A percentile compares a stretch with the other conserved stretches of the same genome.
Conservation (phyloP, 2,113 vertebrate genomes). For the Cryptomyrus ogoouensis region DNA sequence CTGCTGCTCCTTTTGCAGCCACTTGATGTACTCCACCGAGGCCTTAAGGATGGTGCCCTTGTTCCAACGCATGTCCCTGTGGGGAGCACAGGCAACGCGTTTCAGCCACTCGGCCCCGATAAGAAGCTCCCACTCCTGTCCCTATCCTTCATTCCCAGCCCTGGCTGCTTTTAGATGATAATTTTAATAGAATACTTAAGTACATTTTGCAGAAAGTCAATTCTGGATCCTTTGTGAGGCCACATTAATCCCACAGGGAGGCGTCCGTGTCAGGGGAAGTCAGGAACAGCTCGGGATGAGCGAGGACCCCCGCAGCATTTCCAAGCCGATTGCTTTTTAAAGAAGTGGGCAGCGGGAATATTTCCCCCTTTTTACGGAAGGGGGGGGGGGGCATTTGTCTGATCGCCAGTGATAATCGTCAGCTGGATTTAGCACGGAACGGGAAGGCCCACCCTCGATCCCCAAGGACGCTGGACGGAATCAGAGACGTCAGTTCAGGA, state of each 20-base stretch:
- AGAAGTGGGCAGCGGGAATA: conserved; percentile 49
- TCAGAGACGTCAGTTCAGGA: background rate
- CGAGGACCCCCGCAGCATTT: conserved; percentile 54
- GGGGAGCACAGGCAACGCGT: conserved; percentile 79
- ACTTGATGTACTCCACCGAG: conserved; percentile 98
- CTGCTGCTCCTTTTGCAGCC: conserved; percentile 98
- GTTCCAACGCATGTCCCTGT: conserved; percentile 99
- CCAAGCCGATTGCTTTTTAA: conserved; percentile 61
- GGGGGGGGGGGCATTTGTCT: conserved; percentile 48
- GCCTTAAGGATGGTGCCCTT: conserved; percentile 99
- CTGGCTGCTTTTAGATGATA: conserved; percentile 93
- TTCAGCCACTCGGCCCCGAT: conserved; percentile 81
- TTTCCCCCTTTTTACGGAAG: conserved; percentile 47
- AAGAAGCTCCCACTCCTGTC: conserved; percentile 94
- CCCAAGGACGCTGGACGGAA: background rate
- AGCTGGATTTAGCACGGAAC: conserved; percentile 46
- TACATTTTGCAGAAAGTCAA: conserved; percentile 62
- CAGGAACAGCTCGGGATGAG: conserved; percentile 43
- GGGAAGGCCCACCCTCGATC: conserved; percentile 55
- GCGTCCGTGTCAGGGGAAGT: conserved; percentile 78
- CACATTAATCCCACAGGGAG: conserved; percentile 97
- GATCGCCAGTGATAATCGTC: conserved; percentile 63
- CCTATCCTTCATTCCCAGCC: conserved; percentile 96
- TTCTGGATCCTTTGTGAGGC: conserved; percentile 80
- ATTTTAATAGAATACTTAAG: conserved; percentile 99